Percentiles rank a stretch among this genome's conserved stretches.
These are phyloP conservation scores for Pachyseris speciosa DNA, from an alignment of 64 coral and sea anemone species.

Conservation along the genomic window DNA sequence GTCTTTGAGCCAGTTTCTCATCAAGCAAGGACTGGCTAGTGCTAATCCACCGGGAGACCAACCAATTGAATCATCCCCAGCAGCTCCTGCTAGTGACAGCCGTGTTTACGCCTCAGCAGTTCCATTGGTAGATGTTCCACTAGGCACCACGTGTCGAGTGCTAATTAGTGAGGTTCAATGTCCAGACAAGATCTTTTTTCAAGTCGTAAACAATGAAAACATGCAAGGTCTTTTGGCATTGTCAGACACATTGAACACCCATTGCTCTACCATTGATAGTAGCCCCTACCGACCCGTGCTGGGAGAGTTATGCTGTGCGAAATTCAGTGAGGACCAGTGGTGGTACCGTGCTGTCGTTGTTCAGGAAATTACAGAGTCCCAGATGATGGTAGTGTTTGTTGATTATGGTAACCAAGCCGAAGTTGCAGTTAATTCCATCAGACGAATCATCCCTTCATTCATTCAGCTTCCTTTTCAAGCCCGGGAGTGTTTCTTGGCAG, in stretches of 20 bases:
- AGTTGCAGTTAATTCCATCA: constrained; percentile 7
- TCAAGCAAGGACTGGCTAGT: constrained; percentile 53
- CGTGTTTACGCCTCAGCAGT: constrained; percentile 20
- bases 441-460: constrained; percentile 21
- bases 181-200: constrained; percentile 49
- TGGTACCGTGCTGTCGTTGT: constrained; percentile 74
- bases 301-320: constrained; percentile 61
- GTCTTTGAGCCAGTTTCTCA: constrained; percentile 38
- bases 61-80: neutral
- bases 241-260: constrained; percentile 3
- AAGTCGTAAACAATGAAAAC: constrained; percentile 32
- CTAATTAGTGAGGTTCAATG: constrained; percentile 56
- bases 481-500: constrained; percentile 6
- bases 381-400: constrained; percentile 65
- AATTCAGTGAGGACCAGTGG: constrained; percentile 54
- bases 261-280: constrained; percentile 37
- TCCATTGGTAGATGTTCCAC: constrained; percentile 28
- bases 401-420: constrained; percentile 76
- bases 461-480: constrained; percentile 54
- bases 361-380: constrained; percentile 31
- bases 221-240: constrained; percentile 9
- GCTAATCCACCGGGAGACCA: neutral
- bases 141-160: neutral
- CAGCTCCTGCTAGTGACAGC: neutral
- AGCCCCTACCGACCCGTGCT: constrained; percentile 16